Percentiles rank a stretch among this genome's conserved stretches.
Evolutionary conservation across 2,797 vertebrate species (phyloP).

Genomic region (Galago senegalensis): DNA sequence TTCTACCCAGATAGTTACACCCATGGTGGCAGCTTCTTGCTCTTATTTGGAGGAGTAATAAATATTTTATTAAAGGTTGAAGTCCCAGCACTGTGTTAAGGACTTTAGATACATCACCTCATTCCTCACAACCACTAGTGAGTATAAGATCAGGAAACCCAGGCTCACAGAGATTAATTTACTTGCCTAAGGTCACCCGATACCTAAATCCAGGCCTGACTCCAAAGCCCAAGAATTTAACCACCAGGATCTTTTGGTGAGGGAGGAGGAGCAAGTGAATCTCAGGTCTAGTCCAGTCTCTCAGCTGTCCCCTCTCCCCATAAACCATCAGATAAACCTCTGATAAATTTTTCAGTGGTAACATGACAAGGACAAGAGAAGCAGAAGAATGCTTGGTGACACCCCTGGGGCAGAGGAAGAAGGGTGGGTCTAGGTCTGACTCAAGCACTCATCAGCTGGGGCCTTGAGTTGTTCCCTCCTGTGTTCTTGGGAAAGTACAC

Average conservation of each 20-base stretch:
- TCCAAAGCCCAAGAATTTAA: neutral
- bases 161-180: neutral
- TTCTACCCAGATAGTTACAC: neutral
- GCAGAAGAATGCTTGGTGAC: neutral
- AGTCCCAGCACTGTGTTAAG: neutral
- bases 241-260: too few relatives aligned
- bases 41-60: neutral
- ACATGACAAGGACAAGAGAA: neutral
- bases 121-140: neutral
- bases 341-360: neutral
- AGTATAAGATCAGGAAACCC: neutral
- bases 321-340: neutral
- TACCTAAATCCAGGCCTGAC: neutral
- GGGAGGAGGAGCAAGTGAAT: neutral
- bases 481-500: neutral
- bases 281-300: neutral
- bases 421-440: neutral
- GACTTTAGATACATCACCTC: neutral
- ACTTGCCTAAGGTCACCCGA: neutral
- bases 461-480: neutral
- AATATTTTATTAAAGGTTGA: neutral
- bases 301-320: accelerated
- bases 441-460: neutral
- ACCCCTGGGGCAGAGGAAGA: neutral
- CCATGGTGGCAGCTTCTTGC: neutral